A percentile compares a stretch with the other conserved stretches of the same genome.
phyloP scores from a whole-genome alignment of 2,797 vertebrate species.

The Betta splendens region DNA sequence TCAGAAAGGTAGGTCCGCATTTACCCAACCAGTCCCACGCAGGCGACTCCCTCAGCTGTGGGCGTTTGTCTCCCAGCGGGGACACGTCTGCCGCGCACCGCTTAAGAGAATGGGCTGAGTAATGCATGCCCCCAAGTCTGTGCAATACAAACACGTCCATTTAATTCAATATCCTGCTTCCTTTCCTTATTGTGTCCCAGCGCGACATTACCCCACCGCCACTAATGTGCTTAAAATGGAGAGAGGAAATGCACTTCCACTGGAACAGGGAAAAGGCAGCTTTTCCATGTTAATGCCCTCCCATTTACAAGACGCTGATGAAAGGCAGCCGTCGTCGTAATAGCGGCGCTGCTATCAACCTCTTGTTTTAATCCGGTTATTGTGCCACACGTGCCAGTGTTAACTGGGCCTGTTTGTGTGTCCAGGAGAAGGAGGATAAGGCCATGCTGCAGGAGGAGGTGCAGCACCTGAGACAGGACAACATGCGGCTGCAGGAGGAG shows the following conservation, averaged over 20 bases:
- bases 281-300: conserved; percentile 59
- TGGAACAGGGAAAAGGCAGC: conserved; percentile 46
- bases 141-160: conserved; percentile 66
- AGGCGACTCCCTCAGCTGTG: conserved; percentile 26
- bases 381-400: conserved; percentile 6
- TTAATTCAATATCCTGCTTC: conserved; percentile 77
- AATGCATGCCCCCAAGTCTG: conserved; percentile 54
- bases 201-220: conserved; percentile 54
- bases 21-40: background rate
- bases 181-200: conserved; percentile 64
- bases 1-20: conserved; percentile 86
- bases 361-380: background rate
- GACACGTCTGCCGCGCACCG: conserved; percentile 43
- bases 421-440: conserved; percentile 97
- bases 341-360: conserved; percentile 52
- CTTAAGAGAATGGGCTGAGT: conserved; percentile 48
- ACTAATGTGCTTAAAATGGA: conserved; percentile 61
- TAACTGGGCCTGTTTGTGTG: conserved; percentile 28
- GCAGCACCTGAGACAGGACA: conserved; percentile 95
- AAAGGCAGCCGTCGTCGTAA: conserved; percentile 60
- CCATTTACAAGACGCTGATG: conserved; percentile 49
- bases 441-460: conserved; percentile 94
- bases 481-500: conserved; percentile 96
- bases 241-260: conserved; percentile 63
- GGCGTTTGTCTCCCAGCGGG: conserved; percentile 13